A percentile compares a stretch with the other conserved stretches of the same genome.
Evolutionary conservation across 1,140 invertebrate species (phyloP).

Genomic region (Anastrepha ludens): DNA sequence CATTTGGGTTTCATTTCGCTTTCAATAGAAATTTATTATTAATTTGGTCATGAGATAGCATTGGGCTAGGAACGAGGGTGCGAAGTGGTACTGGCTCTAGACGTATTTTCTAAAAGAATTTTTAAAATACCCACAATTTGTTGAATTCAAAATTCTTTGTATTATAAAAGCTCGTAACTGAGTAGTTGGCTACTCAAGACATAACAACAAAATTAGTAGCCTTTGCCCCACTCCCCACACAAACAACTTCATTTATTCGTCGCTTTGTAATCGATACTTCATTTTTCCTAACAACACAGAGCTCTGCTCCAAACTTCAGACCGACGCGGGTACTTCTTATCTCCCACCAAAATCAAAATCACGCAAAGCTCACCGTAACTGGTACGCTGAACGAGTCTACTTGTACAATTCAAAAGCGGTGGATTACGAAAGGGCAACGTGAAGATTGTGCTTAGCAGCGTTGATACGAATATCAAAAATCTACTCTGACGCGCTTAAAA

Average conservation of each 20-base stretch:
- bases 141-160: too few species aligned
- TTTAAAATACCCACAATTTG: too few species aligned
- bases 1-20: too few species aligned
- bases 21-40: too few species aligned
- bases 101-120: too few species aligned
- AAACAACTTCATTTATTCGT: neutral
- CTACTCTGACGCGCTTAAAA: neutral
- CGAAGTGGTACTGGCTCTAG: too few species aligned
- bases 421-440: neutral
- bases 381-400: neutral
- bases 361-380: slow-evolving; percentile 24
- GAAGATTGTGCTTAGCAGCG: neutral
- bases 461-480: neutral
- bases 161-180: too few species aligned
- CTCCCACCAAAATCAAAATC: slow-evolving; percentile 31
- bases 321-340: neutral
- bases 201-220: too few species aligned
- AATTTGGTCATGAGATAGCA: too few species aligned
- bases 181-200: too few species aligned
- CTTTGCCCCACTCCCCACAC: too few species aligned
- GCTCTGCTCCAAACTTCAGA: neutral
- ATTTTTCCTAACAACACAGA: neutral
- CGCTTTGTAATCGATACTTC: neutral
- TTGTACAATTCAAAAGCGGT: neutral
- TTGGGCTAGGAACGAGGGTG: too few species aligned